Percentiles rank a stretch among this genome's conserved stretches.
phyloP scores from a whole-genome alignment of 2,888 invertebrate species.

The Cylindroiulus punctatus region DNA sequence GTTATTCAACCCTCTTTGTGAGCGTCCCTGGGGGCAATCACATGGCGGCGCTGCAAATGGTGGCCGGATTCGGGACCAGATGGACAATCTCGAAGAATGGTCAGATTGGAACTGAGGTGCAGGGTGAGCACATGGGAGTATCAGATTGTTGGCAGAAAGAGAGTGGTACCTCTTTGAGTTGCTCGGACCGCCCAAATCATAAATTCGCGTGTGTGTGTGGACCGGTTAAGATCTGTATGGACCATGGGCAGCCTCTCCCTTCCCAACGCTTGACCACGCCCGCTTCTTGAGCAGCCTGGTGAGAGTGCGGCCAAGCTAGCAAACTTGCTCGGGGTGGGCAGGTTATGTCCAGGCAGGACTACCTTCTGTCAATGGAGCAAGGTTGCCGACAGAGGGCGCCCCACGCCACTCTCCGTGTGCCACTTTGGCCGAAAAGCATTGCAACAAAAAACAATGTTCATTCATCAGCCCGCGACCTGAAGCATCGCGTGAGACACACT shows the following conservation, averaged over 20 bases:
- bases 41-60: conserved; percentile 47
- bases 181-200: conserved; percentile 50
- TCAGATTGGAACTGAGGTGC: conserved; percentile 49
- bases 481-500: conserved; percentile 49
- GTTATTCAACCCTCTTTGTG: conserved; percentile 42
- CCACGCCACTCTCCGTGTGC: conserved; percentile 37
- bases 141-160: neutral
- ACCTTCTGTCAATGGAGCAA: conserved; percentile 51
- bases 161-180: conserved; percentile 5
- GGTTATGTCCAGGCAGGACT: neutral
- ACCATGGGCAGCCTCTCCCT: conserved; percentile 47
- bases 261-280: conserved; percentile 49
- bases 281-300: neutral
- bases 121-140: conserved; percentile 17
- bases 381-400: conserved; percentile 48
- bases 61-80: conserved; percentile 41
- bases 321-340: neutral
- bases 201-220: conserved; percentile 49
- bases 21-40: conserved; percentile 40
- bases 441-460: conserved; percentile 50
- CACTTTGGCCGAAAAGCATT: conserved; percentile 42
- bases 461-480: conserved; percentile 50
- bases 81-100: conserved; percentile 46
- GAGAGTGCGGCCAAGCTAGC: neutral
- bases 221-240: conserved; percentile 53